phyloP scores from a whole-genome alignment of 2,797 vertebrate species.

The Halcyon smyrnensis region DNA sequence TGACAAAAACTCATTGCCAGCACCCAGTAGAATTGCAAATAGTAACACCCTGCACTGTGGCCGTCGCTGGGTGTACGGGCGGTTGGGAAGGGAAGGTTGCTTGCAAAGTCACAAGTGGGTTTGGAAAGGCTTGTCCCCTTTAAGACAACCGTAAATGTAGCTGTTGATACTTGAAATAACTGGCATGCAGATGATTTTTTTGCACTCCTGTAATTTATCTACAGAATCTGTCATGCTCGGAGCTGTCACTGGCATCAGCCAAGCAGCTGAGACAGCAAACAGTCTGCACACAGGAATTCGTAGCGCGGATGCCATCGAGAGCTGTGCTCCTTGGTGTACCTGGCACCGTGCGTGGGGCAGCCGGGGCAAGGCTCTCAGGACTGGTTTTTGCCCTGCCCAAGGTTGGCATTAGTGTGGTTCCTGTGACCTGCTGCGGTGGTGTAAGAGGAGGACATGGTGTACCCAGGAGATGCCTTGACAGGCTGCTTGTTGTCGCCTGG shows the following conservation, averaged over 20 bases:
- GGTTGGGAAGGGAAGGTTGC: not conserved
- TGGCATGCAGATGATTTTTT: not conserved
- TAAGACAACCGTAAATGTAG: not conserved
- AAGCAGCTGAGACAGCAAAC: not conserved
- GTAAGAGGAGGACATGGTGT: not conserved
- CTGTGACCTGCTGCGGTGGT: accelerated
- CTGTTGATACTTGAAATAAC: not conserved
- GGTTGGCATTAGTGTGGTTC: accelerated
- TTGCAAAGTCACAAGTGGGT: accelerated
- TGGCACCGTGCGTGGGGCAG: accelerated
- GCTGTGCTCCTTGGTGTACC: not conserved
- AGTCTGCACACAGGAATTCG: not conserved
- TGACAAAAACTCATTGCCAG: not conserved
- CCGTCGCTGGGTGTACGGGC: not conserved
- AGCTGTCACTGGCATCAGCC: not conserved
- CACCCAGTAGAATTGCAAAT: not conserved
- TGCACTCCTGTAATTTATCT: constrained; percentile 41
- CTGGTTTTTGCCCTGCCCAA: not conserved
- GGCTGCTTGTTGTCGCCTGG: not conserved
- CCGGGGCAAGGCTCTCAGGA: not conserved
- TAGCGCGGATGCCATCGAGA: not conserved
- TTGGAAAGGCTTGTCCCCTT: not conserved
- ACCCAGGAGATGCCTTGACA: not conserved
- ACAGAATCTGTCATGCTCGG: not conserved
- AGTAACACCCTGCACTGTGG: too few species aligned